phyloP scores from a whole-genome alignment of 2,113 vertebrate species.

The Copsychus sechellarum region DNA sequence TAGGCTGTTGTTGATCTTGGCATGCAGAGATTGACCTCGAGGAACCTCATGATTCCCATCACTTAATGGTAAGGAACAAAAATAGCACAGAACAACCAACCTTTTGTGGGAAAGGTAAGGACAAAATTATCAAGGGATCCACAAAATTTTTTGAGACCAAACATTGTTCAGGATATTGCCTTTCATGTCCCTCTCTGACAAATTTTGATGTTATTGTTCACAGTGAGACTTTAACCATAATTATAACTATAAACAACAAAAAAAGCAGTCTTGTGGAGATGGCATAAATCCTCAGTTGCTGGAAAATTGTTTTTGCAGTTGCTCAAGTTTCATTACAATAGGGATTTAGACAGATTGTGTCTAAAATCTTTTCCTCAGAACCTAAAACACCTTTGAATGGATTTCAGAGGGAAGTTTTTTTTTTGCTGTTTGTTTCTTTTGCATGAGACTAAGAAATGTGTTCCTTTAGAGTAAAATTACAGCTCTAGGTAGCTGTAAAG shows the following conservation, averaged over 20 bases:
- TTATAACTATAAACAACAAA: slow-evolving; percentile 42
- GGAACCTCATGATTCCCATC: not conserved
- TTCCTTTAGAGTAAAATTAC: not conserved
- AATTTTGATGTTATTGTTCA: not conserved
- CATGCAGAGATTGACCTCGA: not conserved
- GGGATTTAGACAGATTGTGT: not conserved
- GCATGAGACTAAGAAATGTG: not conserved
- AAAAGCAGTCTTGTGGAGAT: not conserved
- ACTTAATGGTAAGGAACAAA: not conserved
- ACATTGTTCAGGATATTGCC: not conserved
- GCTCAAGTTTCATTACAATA: not conserved
- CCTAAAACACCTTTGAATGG: not conserved
- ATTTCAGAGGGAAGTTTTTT: not conserved
- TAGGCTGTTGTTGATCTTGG: not conserved
- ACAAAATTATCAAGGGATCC: not conserved
- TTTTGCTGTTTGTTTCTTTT: not conserved
- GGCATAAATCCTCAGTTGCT: not conserved
- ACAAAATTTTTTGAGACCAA: not conserved
- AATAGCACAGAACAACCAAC: not conserved
- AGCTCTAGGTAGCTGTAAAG: not conserved
- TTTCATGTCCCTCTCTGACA: not conserved
- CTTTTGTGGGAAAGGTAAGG: slow-evolving; percentile 26
- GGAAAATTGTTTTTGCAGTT: not conserved
- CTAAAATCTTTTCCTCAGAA: not conserved
- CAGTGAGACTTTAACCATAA: not conserved